Conservation (phyloP, 2,797 vertebrate species). For the Arnoldichthys spilopterus region DNA sequence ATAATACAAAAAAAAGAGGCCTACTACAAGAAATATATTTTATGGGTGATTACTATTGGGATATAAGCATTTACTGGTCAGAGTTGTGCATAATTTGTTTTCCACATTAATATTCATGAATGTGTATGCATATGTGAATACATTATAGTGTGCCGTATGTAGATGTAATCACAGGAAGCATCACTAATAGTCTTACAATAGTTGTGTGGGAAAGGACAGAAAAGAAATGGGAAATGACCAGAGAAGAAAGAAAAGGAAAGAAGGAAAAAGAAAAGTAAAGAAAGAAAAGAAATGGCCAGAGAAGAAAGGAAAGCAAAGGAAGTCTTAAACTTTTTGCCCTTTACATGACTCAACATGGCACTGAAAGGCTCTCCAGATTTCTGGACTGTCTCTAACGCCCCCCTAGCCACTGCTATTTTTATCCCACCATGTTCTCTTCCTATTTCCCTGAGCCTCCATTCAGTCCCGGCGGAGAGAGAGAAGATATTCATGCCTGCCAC, state of each 20-base stretch:
- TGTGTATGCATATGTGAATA: conserved; percentile 23
- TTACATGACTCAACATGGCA: conserved; percentile 36
- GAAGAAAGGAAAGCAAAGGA: conserved; percentile 7
- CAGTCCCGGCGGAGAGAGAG: conserved; percentile 21
- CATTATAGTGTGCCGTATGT: background rate
- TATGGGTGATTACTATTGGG: background rate
- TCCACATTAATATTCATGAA: conserved; percentile 15
- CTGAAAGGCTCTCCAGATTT: conserved; percentile 44
- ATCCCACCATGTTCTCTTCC: conserved; percentile 34
- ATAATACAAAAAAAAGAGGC: background rate
- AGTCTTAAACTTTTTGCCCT: conserved; percentile 26
- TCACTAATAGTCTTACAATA: conserved; percentile 24
- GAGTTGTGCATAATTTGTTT: conserved; percentile 3
- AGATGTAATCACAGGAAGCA: conserved; percentile 8
- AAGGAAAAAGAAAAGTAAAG: background rate
- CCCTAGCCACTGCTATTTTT: conserved; percentile 46
- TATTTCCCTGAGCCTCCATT: conserved; percentile 38
- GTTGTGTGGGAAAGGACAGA: background rate
- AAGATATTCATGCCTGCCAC: conserved; percentile 20
- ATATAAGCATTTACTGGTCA: background rate
- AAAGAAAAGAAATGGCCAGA: too few species aligned
- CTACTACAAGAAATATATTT: background rate
- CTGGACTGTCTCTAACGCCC: conserved; percentile 29
- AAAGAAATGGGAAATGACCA: too few species aligned
- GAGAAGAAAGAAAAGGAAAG: background rate